Evolutionary conservation across 2,888 invertebrate species (phyloP), one percentile per base, ranked within the genome.

Genomic region (Ornithoptera priamus): DNA sequence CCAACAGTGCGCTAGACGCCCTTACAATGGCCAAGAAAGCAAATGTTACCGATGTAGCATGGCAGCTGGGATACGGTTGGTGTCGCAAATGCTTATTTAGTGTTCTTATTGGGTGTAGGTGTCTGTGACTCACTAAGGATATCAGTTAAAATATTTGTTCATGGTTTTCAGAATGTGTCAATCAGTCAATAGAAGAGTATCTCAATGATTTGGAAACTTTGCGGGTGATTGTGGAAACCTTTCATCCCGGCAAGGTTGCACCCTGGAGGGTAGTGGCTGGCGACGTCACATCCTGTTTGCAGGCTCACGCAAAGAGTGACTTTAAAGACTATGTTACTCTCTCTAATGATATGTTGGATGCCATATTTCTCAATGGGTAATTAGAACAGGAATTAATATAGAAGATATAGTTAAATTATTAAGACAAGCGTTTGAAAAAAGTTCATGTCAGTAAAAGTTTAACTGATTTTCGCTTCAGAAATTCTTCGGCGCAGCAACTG

Each of bases 351-450:
- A 87, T 94, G 74, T 93, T 95, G 79, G 93, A 95, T 39, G 95
- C 95, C 3, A 90, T 96, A 62, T 93, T 96, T 61, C 94, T 96
- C 91, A 95, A 96, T 82, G 95, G 96, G 97, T 97, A 86, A 93
- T 82, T 69, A 56, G 39, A 39, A 39, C 10, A 39, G 10, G 10
- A 39, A 7, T 39, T 39, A 39, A 39, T 39, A 7, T 10, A 8
- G 7, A 2, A 39, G 46, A 46, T 46, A 46, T 15, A 46, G 46
- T 15, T 15, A 46, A 15, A 46, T 46, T 2, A 46, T 1, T 2
- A 46, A 15, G 46, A 46, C 4, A 46, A 15, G 15, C 39, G 46
- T 46, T 46, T 46, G 46, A 46, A 15, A 15, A 46, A 15, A 15
- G 12, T 12, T 46, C 0, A 1, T 1, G 46, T 10, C 12, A 46